Percentiles rank a stretch among this genome's conserved stretches.
Evolutionary conservation across 1,140 invertebrate species (phyloP).

Genomic region (Aphelinus certus): DNA sequence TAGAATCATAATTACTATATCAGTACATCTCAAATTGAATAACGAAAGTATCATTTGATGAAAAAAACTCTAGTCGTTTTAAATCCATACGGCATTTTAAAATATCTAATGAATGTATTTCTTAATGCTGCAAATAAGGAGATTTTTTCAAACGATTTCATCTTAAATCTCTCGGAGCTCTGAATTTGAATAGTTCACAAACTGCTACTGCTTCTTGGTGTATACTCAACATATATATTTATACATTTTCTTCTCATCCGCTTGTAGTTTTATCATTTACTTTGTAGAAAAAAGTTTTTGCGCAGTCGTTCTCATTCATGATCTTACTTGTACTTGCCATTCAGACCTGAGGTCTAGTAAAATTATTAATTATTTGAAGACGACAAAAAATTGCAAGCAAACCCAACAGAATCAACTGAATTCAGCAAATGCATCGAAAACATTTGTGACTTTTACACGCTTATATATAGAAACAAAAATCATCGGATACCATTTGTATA

Average conservation of each 20-base stretch:
- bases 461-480: no score
- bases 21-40: no score
- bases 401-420: no score
- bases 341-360: slow-evolving; percentile 5
- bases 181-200: background rate
- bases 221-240: slow-evolving; percentile 31
- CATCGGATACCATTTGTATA: no score
- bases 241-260: slow-evolving; percentile 20
- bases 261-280: slow-evolving; percentile 20
- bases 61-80: no score
- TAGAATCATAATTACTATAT: no score
- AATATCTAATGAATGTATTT: background rate
- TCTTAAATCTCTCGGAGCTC: slow-evolving; percentile 12
- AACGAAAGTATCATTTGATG: no score
- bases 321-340: slow-evolving; percentile 16
- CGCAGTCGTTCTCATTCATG: slow-evolving; percentile 25
- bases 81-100: no score
- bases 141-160: slow-evolving; percentile 22
- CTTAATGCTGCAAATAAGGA: slow-evolving; percentile 23
- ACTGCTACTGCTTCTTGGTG: slow-evolving; percentile 1
- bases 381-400: no score
- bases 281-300: slow-evolving; percentile 35
- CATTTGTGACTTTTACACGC: no score
- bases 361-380: background rate
- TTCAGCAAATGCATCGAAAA: no score